Base-by-base conservation (phyloP, 2,888 invertebrate species). In the Apamea epomidion region DNA sequence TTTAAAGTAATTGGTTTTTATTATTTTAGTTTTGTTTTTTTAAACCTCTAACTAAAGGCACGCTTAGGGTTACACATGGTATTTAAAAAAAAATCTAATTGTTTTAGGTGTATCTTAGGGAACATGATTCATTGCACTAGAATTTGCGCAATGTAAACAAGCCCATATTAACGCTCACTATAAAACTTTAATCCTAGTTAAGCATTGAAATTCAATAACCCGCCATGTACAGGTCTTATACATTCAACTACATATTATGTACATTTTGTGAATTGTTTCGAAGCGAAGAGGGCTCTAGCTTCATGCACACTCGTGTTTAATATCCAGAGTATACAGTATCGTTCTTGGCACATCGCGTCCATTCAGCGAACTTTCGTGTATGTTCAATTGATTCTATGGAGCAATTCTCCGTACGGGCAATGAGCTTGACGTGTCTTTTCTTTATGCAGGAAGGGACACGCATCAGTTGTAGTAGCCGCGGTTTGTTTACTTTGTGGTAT, bases 321-420 rank as follows among this genome's bases (percentile, higher is more conserved):
- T 76, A 76, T 65, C 78, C 76, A 48, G 29, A 14, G 51, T 69
- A 32, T 64, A 62, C 60, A 76, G 58, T 67, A 80, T 80, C 16
- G 72, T 73, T 86, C n/a, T 77, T 62, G 51, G 72, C 65, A 77
- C 77, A 85, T 78, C 78, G 74, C 65, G 76, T 81, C 83, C 88
- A 89, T 91, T 91, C 89, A 91, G 70, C 84, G 79, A 87, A 84
- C 75, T 70, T 80, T 77, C 80, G 72, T 83, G 76, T 81, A 79
- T 70, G 64, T 65, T 82, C 58, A 64, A 78, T 80, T 74, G 88
- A 80, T 82, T 74, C 42, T 78, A 74, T 82, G 68, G 45, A 77
- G 69, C 48, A 76, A 60, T 82, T 78, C 51, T 81, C n/a, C 29
- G 48, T 79, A 54, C n/a, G n/a, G n/a, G 64, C 32, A 58, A 58